Evolutionary conservation across 1,140 invertebrate genomes (phyloP).

Genomic region (Nymphalis io): DNA sequence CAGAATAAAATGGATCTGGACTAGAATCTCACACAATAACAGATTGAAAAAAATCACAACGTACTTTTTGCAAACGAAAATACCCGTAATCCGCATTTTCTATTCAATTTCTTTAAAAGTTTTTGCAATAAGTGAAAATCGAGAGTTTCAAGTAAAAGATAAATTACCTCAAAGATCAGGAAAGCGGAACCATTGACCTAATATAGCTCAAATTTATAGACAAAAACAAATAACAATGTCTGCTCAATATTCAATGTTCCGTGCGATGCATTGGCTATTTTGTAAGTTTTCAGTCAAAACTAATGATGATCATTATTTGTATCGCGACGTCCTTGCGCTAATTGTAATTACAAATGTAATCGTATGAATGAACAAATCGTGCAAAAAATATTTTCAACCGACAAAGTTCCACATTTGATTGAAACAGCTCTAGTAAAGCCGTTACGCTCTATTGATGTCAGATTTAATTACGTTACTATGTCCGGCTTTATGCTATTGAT

Average conservation of each 20-base stretch:
- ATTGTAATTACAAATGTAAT: constrained; percentile 26
- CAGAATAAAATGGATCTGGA: too few relatives aligned
- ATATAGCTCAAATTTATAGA: constrained; percentile 27
- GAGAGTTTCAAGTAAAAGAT: constrained; percentile 30
- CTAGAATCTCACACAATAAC: too few relatives aligned
- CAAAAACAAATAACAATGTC: constrained; percentile 26
- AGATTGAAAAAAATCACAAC: too few relatives aligned
- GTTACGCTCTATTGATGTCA: constrained; percentile 58
- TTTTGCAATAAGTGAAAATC: constrained; percentile 23
- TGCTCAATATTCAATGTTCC: constrained; percentile 31
- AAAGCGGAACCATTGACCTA: constrained; percentile 57
- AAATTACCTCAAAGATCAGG: constrained; percentile 44
- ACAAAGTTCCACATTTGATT: constrained; percentile 35
- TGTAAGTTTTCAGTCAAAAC: constrained; percentile 15
- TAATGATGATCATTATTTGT: constrained; percentile 33
- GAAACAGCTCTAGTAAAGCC: constrained; percentile 46
- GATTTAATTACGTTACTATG: constrained; percentile 47
- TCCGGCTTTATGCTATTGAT: constrained; percentile 47
- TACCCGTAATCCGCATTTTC: neutral
- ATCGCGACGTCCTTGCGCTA: constrained; percentile 5
- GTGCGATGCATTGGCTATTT: constrained; percentile 23
- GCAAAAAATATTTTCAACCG: constrained; percentile 26
- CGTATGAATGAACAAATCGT: constrained; percentile 31
- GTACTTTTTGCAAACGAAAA: neutral
- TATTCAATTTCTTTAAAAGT: constrained; percentile 18